Evolutionary conservation across 35 echinoderm and acorn worm species (phyloP), one percentile per base, ranked within the genome.

Genomic region (Nesometra sesokonis): DNA sequence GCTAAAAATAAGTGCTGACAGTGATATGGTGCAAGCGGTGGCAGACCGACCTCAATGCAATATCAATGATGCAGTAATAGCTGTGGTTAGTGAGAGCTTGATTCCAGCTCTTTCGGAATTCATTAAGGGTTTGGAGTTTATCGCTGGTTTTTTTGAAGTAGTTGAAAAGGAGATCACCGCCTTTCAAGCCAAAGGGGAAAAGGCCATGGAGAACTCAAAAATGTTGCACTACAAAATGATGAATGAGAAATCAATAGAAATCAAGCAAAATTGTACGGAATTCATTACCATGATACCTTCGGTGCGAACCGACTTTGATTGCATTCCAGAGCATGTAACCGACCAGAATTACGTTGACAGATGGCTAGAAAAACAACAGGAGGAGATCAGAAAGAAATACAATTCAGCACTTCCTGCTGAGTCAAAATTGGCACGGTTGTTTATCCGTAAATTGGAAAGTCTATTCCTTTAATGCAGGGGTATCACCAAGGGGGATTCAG

Each of bases 71-170:
- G 27, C 86, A 47, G 29, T 77, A 13, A 32, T 46, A 30, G 27
- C 79, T 13, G 77, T 79, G 13, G 77, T 87, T 1, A 46, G 77
- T 36, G 29, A 87, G 7, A 39, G 76, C 27, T 32, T 87, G 77
- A 87, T 87, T n/a, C n/a, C n/a, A n/a, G n/a, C n/a, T n/a, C n/a
- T n/a, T n/a, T n/a, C n/a, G n/a, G n/a, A n/a, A n/a, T n/a, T n/a
- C n/a, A n/a, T n/a, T n/a, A n/a, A n/a, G n/a, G n/a, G n/a, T n/a
- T n/a, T n/a, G n/a, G n/a, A 79, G 19, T 32, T 29, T 40, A 78
- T 37, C 15, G 86, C 86, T 31, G 86, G 77, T 23, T 87, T 87
- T 78, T 87, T 87, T 77, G 36, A 29, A 30, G 40, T 87, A 0
- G 40, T 87, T 17, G 67, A 87, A 30, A 17, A 79, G 11, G 76